Percentiles rank a stretch among this genome's conserved stretches.
Conservation (phyloP, 2,113 vertebrate species). For the Ornithorhynchus anatinus region DNA sequence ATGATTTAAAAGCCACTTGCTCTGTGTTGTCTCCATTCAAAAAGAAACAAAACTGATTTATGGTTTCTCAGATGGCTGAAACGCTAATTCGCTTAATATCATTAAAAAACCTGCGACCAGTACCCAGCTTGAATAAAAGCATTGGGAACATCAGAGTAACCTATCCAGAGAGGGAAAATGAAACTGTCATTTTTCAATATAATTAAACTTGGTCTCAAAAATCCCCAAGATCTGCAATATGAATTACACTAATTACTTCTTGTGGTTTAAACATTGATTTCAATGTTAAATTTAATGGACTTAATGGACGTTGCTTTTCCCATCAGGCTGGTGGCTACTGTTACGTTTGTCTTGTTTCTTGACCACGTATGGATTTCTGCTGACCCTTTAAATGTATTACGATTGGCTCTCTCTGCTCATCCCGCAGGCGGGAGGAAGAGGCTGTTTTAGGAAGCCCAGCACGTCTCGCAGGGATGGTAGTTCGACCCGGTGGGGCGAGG, state of each 20-base stretch:
- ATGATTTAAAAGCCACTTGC: constrained; percentile 64
- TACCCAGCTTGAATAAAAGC: constrained; percentile 67
- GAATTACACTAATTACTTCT: constrained; percentile 83
- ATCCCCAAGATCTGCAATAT: constrained; percentile 73
- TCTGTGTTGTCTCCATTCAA: constrained; percentile 58
- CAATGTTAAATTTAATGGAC: constrained; percentile 91
- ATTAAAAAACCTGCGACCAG: constrained; percentile 50
- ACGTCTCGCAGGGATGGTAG: no score
- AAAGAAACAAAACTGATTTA: constrained; percentile 63
- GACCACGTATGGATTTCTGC: constrained; percentile 80
- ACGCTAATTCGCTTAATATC: constrained; percentile 64
- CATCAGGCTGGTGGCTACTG: constrained; percentile 79
- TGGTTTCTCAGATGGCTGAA: constrained; percentile 64
- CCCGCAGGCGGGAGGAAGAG: constrained; percentile 16
- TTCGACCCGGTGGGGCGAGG: no score
- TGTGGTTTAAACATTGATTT: constrained; percentile 93
- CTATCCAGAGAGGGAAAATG: constrained; percentile 63
- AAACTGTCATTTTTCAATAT: constrained; percentile 77
- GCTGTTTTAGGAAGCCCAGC: neutral
- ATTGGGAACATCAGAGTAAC: constrained; percentile 49
- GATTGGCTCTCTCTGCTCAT: constrained; percentile 76
- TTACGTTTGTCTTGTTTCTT: constrained; percentile 82
- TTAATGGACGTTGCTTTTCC: constrained; percentile 90
- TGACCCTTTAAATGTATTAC: constrained; percentile 81
- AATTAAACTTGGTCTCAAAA: constrained; percentile 76